These are phyloP conservation scores for Gila orcuttii DNA, from an alignment of 2,113 vertebrate species.

Conservation along the genomic window DNA sequence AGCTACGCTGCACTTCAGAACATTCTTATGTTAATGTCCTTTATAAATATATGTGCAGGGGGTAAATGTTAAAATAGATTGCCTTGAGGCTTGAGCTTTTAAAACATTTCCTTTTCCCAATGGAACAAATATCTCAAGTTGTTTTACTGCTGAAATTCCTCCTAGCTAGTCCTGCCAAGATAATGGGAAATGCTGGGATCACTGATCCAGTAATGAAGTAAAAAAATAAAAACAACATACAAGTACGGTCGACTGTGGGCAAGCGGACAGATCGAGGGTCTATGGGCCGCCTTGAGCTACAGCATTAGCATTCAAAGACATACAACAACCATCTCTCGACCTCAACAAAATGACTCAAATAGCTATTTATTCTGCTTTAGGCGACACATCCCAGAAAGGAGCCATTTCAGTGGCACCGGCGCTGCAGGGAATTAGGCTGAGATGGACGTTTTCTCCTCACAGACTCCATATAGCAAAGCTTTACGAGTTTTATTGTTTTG, in stretches of 20 bases:
- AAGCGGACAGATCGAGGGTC: constrained; percentile 17
- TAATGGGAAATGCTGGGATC: constrained; percentile 46
- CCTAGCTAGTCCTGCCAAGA: constrained; percentile 34
- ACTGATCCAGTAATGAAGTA: constrained; percentile 39
- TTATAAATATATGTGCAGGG: constrained; percentile 24
- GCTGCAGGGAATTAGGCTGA: constrained; percentile 39
- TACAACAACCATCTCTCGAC: constrained; percentile 59
- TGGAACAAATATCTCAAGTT: constrained; percentile 42
- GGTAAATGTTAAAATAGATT: constrained; percentile 25
- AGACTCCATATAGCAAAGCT: constrained; percentile 12
- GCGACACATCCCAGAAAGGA: constrained; percentile 35
- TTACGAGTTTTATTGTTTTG: constrained; percentile 18
- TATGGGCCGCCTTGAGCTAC: constrained; percentile 8
- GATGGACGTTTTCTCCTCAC: constrained; percentile 6
- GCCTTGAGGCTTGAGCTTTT: neutral
- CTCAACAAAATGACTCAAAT: constrained; percentile 30
- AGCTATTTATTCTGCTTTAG: constrained; percentile 48
- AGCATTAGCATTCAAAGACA: constrained; percentile 65
- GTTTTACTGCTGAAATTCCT: constrained; percentile 44
- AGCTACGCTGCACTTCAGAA: neutral
- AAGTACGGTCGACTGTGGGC: constrained; percentile 19
- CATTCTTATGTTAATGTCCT: constrained; percentile 15
- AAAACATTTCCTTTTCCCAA: constrained; percentile 38
- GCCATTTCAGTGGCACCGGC: constrained; percentile 4
- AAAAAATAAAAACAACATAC: constrained; percentile 9